Conservation (phyloP, 2,113 vertebrate species). For the Mirza zaza region DNA sequence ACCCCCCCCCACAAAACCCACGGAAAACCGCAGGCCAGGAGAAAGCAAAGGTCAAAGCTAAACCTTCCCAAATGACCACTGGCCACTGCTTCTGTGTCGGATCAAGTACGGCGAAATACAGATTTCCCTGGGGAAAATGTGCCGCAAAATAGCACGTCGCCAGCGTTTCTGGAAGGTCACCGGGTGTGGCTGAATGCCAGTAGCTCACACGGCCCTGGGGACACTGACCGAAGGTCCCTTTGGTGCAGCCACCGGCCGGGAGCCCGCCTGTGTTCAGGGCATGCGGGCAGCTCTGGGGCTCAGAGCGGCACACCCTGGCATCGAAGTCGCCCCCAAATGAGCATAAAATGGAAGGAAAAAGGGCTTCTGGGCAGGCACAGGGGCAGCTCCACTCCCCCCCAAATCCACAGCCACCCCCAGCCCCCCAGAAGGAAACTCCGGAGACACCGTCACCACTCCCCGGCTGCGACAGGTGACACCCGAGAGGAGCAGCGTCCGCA, state of each 20-base stretch:
- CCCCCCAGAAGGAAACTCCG: neutral
- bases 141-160: neutral
- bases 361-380: rapidly evolving
- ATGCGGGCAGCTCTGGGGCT: rapidly evolving
- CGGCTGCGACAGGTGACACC: rapidly evolving
- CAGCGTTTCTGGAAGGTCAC: neutral
- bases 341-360: rapidly evolving
- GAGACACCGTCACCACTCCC: neutral
- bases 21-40: neutral
- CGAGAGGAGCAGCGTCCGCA: rapidly evolving
- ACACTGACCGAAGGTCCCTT: rapidly evolving
- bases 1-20: neutral
- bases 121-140: neutral
- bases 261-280: rapidly evolving
- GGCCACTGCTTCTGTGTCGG: neutral
- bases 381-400: neutral
- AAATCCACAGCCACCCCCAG: neutral
- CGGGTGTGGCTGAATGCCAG: rapidly evolving
- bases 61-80: neutral
- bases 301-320: rapidly evolving
- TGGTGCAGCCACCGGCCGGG: rapidly evolving
- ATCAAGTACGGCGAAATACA: rapidly evolving
- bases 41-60: constrained; percentile 66
- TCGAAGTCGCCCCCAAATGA: neutral
- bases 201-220: rapidly evolving